Percentiles rank a stretch among this genome's conserved stretches.
These are phyloP conservation scores for Euura saliciscinereae DNA, from an alignment of 1,140 invertebrate genomes.

Conservation along the genomic window DNA sequence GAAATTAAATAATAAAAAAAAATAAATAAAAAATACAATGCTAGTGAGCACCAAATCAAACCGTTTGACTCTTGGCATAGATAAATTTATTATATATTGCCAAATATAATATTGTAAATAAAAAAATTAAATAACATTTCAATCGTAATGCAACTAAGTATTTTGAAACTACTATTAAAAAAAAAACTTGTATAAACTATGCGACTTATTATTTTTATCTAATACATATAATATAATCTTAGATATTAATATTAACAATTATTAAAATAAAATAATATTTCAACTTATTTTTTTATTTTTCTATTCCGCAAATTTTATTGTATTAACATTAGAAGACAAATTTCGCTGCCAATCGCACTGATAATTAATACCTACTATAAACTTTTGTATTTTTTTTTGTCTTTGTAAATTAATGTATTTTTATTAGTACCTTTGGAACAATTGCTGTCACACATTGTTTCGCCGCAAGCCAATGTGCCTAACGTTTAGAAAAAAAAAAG, in stretches of 20 bases:
- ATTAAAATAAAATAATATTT: too few species aligned
- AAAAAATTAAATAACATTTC: too few species aligned
- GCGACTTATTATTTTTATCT: too few species aligned
- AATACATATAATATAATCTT: slow-evolving; percentile 25
- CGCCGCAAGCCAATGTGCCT: neutral
- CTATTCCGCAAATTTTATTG: slow-evolving; percentile 15
- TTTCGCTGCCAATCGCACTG: neutral
- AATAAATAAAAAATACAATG: slow-evolving; percentile 32
- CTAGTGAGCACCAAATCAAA: slow-evolving; percentile 45
- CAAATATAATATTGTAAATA: neutral
- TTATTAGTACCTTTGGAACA: neutral
- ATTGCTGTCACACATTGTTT: neutral
- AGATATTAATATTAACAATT: too few species aligned
- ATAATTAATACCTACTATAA: neutral
- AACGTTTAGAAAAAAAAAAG: neutral
- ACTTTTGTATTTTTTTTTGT: neutral
- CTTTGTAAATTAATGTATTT: neutral
- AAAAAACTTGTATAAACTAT: too few species aligned
- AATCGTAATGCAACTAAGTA: too few species aligned
- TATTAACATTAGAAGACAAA: neutral
- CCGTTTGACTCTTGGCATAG: slow-evolving; percentile 28
- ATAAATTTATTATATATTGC: neutral
- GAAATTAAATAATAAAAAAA: neutral
- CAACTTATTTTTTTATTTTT: slow-evolving; percentile 8
- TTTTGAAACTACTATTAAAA: too few species aligned